A percentile compares a stretch with the other conserved stretches of the same genome.
Evolutionary conservation across 2,113 vertebrate genomes (phyloP).

Genomic region (Antechinus flavipes): DNA sequence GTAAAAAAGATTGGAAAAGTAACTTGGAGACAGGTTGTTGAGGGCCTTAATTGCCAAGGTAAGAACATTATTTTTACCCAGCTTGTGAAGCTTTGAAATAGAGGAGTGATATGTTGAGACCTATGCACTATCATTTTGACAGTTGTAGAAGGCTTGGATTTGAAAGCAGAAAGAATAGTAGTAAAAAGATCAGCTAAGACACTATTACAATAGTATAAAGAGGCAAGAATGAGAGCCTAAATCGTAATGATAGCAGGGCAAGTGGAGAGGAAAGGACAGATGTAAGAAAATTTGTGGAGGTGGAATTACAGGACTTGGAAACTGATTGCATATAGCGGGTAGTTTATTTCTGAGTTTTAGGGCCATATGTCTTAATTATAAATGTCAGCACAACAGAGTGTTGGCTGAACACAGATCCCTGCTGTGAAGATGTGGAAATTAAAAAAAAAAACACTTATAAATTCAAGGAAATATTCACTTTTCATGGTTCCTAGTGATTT

Average conservation of each 20-base stretch:
- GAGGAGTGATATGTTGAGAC: neutral
- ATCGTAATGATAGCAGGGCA: neutral
- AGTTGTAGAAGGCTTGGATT: neutral
- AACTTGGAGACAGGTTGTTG: neutral
- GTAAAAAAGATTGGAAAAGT: neutral
- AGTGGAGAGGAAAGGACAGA: neutral
- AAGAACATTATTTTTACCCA: neutral
- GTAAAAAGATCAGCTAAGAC: neutral
- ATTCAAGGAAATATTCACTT: conserved; percentile 5
- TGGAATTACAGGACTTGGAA: neutral
- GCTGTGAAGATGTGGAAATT: neutral
- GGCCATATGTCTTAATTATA: conserved; percentile 1
- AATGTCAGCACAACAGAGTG: neutral
- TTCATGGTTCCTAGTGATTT: neutral
- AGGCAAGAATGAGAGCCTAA: neutral
- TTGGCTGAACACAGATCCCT: conserved; percentile 1
- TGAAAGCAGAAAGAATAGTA: neutral
- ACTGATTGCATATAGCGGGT: neutral
- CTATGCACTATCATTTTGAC: neutral
- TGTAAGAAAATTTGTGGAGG: neutral
- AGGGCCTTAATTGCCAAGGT: neutral
- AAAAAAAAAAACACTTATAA: neutral
- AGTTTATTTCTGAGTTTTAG: neutral
- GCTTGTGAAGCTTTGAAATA: neutral
- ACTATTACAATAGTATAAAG: neutral